Conservation (phyloP, 2,888 invertebrate species). For the Tetranychus piercei region DNA sequence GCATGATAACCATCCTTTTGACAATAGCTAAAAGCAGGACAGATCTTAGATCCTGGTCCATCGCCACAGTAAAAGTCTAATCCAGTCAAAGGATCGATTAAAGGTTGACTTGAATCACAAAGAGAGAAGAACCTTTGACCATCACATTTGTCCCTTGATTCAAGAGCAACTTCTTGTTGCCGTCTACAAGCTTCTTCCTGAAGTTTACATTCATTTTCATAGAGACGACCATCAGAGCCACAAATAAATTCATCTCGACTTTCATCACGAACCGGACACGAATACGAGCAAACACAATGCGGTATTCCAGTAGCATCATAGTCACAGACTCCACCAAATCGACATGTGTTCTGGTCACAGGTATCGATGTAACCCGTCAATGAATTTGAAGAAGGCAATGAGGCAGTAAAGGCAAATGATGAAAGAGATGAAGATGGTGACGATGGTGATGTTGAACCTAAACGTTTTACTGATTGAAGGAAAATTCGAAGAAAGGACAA, state of each 20-base stretch:
- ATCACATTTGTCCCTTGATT: constrained; percentile 59
- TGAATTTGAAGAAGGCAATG: background rate
- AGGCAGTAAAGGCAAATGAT: background rate
- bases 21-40: constrained; percentile 62
- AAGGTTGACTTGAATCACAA: constrained; percentile 60
- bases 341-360: constrained; percentile 41
- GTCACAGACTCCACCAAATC: constrained; percentile 41
- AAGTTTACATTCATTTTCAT: constrained; percentile 65
- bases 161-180: constrained; percentile 40
- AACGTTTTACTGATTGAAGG: too few species aligned
- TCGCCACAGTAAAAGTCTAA: constrained; percentile 60
- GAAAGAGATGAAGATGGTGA: constrained; percentile 31
- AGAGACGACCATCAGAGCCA: constrained; percentile 67
- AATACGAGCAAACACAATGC: constrained; percentile 57
- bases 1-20: constrained; percentile 63
- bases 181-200: constrained; percentile 54
- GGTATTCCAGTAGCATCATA: constrained; percentile 50
- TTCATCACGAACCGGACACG: constrained; percentile 39
- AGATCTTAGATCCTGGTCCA: constrained; percentile 55
- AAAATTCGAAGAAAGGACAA: too few species aligned
- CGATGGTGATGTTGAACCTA: too few species aligned
- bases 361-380: constrained; percentile 42
- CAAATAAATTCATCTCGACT: constrained; percentile 54
- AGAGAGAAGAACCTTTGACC: constrained; percentile 48
- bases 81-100: constrained; percentile 46